Evolutionary conservation across 1,140 invertebrate species (phyloP).

Genomic region (Brachionus rotundiformis): DNA sequence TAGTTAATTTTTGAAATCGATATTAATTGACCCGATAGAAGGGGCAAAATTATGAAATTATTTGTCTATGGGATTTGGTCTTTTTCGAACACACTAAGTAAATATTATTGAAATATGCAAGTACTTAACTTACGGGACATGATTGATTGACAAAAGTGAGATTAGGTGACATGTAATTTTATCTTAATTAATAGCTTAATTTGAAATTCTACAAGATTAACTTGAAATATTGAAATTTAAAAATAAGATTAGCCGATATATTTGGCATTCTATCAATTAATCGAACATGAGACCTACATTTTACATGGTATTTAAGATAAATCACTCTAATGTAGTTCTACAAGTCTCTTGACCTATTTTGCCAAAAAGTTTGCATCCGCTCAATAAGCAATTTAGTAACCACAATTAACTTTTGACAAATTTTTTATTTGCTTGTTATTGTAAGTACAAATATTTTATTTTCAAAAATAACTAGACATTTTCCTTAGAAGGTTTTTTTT

Average conservation of each 20-base stretch:
- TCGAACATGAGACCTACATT: neutral
- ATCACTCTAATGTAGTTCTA: neutral
- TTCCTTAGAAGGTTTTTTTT: too few relatives aligned
- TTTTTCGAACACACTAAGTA: constrained; percentile 3
- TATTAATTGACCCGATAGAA: constrained; percentile 26
- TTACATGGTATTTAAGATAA: neutral
- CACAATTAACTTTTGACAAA: neutral
- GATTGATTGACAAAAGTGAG: constrained; percentile 31
- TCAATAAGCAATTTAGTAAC: neutral
- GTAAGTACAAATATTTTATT: too few relatives aligned
- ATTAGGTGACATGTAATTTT: constrained; percentile 38
- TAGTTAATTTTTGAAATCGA: constrained; percentile 30
- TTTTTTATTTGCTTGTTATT: neutral
- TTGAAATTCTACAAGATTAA: constrained; percentile 4
- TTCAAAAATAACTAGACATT: too few relatives aligned
- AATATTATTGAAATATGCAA: constrained; percentile 10
- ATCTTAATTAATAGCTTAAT: constrained; percentile 26
- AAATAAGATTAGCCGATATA: constrained; percentile 23
- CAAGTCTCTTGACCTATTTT: constrained; percentile 1
- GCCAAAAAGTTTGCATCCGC: neutral
- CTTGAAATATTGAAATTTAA: constrained; percentile 4
- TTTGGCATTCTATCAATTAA: constrained; percentile 18
- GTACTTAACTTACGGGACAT: constrained; percentile 3
- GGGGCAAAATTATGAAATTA: constrained; percentile 28
- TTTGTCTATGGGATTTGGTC: constrained; percentile 26